Evolutionary conservation across 1,140 invertebrate genomes (phyloP), one percentile per base, ranked within the genome.

Genomic region (Dufourea novaeangliae): DNA sequence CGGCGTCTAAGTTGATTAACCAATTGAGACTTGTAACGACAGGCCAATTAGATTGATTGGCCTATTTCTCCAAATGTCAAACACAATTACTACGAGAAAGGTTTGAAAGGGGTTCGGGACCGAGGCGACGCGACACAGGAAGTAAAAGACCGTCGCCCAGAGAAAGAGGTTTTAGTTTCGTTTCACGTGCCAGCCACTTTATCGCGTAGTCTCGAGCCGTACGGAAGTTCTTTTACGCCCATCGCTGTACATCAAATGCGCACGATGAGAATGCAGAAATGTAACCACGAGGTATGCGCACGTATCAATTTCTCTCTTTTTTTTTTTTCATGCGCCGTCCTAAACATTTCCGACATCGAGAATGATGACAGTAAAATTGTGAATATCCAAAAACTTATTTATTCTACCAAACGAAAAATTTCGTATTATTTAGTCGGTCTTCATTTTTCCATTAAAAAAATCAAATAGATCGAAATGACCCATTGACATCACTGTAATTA

Each of bases 171-270:
- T 75, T 72, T 57, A 32, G 54, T 66, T 79, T 79, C 62, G 70
- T 74, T 79, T 74, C 77, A 79, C 77, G 70, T 73, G 62, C 41
- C 27, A 79, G 59, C 17, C 6, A 54, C 32, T 52, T 46, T 74
- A 79, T 74, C 62, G 27, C 6, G 50, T 50, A 74, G 62, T 79
- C 70, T 11, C 22, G 14, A 39, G 14, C 44, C 77, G 77, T 74
- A 66, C 54, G 63, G 77, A 59, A 74, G 63, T 75, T 75, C 72
- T 57, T 75, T 46, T 67, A 44, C 34, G 71, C 37, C 27, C 27
- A 50, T 61, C 39, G n/a, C 20, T 52, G 62, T 57, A 46, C 29
- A 34, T 44, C 52, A 12, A n/a, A n/a, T 41, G 37, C 32, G 22
- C 59, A 27, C 72, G 52, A 57, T 32, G 50, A 41, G 72, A 67